Evolutionary conservation across 2,888 invertebrate species (phyloP).

Genomic region (Carpatolechia fugitivella): DNA sequence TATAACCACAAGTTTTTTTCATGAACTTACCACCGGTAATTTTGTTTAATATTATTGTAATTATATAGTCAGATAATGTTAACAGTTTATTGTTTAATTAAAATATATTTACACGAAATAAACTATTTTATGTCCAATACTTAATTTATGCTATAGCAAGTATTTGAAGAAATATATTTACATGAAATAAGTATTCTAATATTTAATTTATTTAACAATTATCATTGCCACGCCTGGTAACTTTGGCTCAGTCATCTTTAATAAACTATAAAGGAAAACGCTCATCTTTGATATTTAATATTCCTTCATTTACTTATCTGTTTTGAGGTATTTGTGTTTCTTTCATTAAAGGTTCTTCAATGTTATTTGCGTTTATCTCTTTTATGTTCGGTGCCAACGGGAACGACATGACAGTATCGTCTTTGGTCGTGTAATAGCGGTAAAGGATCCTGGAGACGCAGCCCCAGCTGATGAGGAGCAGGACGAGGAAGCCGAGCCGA

Average conservation of each 20-base stretch:
- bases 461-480: neutral
- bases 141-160: no score
- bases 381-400: neutral
- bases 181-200: neutral
- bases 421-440: neutral
- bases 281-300: neutral
- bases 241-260: neutral
- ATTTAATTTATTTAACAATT: no score
- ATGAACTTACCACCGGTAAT: no score
- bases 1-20: no score
- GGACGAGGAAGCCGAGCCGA: conserved; percentile 22
- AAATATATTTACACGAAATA: no score
- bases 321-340: neutral
- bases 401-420: neutral
- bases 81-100: no score
- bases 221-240: neutral
- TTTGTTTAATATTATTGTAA: no score
- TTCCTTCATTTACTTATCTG: neutral
- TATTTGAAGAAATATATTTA: neutral
- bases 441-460: neutral
- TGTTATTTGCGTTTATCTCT: conserved; percentile 1
- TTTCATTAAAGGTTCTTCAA: conserved; percentile 2
- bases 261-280: neutral
- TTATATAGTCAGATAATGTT: no score
- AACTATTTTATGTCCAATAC: no score